Evolutionary conservation across 2,888 invertebrate genomes (phyloP).

Genomic region (Drosophila demipolita): DNA sequence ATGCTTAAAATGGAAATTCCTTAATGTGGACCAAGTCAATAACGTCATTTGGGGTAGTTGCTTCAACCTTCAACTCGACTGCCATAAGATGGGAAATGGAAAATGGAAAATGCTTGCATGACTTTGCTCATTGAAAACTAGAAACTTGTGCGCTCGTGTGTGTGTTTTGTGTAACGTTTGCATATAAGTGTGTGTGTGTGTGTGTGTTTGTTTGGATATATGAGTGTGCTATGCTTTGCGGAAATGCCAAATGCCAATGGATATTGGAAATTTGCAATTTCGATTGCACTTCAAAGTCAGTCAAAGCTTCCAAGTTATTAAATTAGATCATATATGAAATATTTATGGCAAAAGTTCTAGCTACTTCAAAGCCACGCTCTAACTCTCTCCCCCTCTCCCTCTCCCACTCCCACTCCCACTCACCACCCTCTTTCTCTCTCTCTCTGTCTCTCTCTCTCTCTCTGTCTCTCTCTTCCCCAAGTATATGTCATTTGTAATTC

Average conservation of each 20-base stretch:
- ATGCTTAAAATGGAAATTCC: constrained; percentile 16
- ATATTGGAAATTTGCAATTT: constrained; percentile 78
- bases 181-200: constrained; percentile 6
- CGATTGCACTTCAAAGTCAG: constrained; percentile 77
- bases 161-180: constrained; percentile 5
- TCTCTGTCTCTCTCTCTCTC: neutral
- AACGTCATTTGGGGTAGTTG: constrained; percentile 22
- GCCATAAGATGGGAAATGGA: constrained; percentile 31
- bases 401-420: neutral
- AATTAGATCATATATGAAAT: constrained; percentile 78
- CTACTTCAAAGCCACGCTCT: constrained; percentile 7
- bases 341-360: constrained; percentile 67
- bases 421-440: neutral
- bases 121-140: constrained; percentile 60
- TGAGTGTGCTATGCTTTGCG: constrained; percentile 16
- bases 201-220: constrained; percentile 14
- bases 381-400: neutral
- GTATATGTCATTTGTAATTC: constrained; percentile 1
- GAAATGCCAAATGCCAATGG: constrained; percentile 71
- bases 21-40: constrained; percentile 28
- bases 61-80: constrained; percentile 19
- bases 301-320: constrained; percentile 71
- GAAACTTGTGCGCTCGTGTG: constrained; percentile 40
- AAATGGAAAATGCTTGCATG: constrained; percentile 63
- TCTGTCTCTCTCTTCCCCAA: neutral